Evolutionary conservation across 2,113 vertebrate genomes (phyloP), one percentile per base, ranked within the genome.

Genomic region (Vulpes lagopus): DNA sequence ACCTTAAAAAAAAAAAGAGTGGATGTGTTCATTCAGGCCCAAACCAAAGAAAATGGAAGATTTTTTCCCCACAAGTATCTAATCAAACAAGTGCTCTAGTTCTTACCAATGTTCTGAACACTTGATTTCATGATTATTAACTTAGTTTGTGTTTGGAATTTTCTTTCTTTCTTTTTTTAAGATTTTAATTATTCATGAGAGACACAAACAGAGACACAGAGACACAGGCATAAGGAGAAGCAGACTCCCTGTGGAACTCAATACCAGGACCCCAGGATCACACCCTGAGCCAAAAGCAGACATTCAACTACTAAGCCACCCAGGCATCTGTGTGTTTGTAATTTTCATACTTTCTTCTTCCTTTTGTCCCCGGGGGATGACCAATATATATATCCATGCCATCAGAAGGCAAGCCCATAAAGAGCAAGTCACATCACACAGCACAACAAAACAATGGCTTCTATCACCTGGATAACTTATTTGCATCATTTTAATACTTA

Each of bases 1-100:
- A 43, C 7, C 43, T 43, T 6, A 43, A 43, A 43, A 43, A 43
- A 43, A 43, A 43, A 43, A 43, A 43, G n/a, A 51, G 11, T 20
- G 14, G 32, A 60, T 92, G 38, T 91, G 93, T 96, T 96, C 74
- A 89, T 71, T 71, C 30, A 80, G 32, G 3, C 19, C 30, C 73
- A 95, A 62, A 81, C 14, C 32, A 80, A 83, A 53, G 17, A 71
- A 71, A 60, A 89, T 8, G 32, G 27, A 96, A 93, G 69, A 25
- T 67, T 59, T 14, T 38, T 78, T 76, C n/a, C 16, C 16, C 84
- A 64, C 19, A 95, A 55, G 27, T 49, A 55, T 78, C 49, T 65
- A 89, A 81, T 62, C 43, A 89, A 96, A 76, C 27, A 89, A 64
- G 27, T 35, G 11, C 60, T 86, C 32, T 53, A 30, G 91, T 84